Evolutionary conservation across 2,113 vertebrate genomes (phyloP), one percentile per base, ranked within the genome.

Genomic region (Macquaria australasica): DNA sequence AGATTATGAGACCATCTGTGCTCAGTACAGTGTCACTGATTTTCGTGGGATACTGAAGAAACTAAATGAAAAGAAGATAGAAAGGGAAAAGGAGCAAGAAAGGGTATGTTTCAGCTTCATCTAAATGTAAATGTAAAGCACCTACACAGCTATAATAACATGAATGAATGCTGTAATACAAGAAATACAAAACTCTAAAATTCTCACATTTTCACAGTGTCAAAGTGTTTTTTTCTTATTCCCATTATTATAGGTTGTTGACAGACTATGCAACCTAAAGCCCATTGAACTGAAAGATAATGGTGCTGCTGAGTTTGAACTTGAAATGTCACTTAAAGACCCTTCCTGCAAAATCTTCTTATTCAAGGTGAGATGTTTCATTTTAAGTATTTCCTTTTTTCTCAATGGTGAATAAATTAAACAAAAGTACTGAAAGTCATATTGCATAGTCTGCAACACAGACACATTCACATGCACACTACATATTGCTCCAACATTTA

Each of bases 1-100:
- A 88, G 96, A 98, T 75, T 98, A 98, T 6, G 97, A 98, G 85
- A 81, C 81, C 25, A 97, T 98, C 82, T 98, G 97, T 86, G 0
- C 91, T 1, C 94, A 97, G 75, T 97, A 97, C 1, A 96, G 97
- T 14, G 90, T 98, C 55, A 97, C 94, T 3, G 96, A 98, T 88
- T 97, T 97, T 77, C 96, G 97, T 3, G 91, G 97, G 82, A 97
- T 98, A 96, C 91, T 98, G 83, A 97, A 90, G 43, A 97, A 93
- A 92, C 95, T 98, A 64, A 96, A 94, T 63, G 93, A 96, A 86
- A 93, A 97, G 80, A 97, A 92, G 87, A 86, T 81, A 10, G 96
- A 96, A 48, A 87, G 87, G 4, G 96, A 97, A 72, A 89, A 82
- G 76, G 92, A 95, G 70, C 95, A 97, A 72, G 92, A 91, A 0